Base-by-base conservation (phyloP, 2,797 vertebrate genomes). In the Siniperca undulata region DNA sequence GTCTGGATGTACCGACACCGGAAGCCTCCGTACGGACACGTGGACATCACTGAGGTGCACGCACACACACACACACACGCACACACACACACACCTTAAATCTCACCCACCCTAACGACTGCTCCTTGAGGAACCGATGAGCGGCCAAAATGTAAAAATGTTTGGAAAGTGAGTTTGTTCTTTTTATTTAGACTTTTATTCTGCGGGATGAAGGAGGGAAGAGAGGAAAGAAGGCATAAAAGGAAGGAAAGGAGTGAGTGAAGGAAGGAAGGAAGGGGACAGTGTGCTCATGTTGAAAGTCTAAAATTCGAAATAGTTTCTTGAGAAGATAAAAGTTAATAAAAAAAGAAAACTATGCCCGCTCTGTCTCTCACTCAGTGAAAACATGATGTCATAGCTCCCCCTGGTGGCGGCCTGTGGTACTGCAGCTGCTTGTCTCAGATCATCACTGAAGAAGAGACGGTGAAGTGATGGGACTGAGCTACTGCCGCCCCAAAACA, bases 1-100 rank as follows among this genome's bases (percentile, higher is more conserved):
- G 96, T 98, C 89, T 99, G 98, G 98, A 97, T 98, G 97, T 98
- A 98, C 81, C 95, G 97, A 0, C 98, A 99, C 84, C 95, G 97
- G 16, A 99, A 98, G 80, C 97, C 97, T 2, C 97, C 97, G 1
- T 99, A 99, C 0, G 98, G 97, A 70, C 98, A 99, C 0, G 97
- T 98, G n/a, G 97, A 99, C 91, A 83, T 99, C 81, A 95, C 95
- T 0, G 97, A 92, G 91, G 90, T 93, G 7, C 3, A 30, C 27
- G 3, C 27, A 30, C 27, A 58, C 55, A 44, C 24, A 38, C 36
- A 52, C 59, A 62, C 61, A 27, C 70, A 71, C 60, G 53, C 58
- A 53, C 70, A 50, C 71, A 52, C 30, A 62, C 46, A 36, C 42
- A 60, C 22, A 42, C 53, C 34, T 17, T 36, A 34, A 56, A 22